These are phyloP conservation scores for Psittacula cyanocephala DNA, from an alignment of 2,113 vertebrate genomes.

Conservation along the genomic window DNA sequence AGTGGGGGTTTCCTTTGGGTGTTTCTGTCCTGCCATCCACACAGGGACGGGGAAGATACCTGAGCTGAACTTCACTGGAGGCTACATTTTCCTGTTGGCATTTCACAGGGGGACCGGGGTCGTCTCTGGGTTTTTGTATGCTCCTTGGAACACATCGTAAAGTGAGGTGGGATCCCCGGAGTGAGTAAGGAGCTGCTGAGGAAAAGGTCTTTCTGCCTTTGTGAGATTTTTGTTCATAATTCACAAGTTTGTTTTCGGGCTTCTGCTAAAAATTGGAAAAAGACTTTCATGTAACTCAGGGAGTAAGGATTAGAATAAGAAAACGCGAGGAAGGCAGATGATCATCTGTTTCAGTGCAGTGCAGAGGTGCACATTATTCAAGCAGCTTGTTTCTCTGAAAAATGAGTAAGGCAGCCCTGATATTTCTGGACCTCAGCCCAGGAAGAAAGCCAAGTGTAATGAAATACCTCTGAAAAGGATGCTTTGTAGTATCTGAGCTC, in stretches of 20 bases:
- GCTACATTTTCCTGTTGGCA: not conserved
- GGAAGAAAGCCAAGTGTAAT: slow-evolving; percentile 15
- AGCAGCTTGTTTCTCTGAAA: not conserved
- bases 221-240: not conserved
- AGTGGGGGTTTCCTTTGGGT: not conserved
- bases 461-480: slow-evolving; percentile 27
- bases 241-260: not conserved
- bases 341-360: not conserved
- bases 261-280: not conserved
- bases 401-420: not conserved
- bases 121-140: not conserved
- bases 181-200: not conserved
- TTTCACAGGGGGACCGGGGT: not conserved
- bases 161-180: not conserved
- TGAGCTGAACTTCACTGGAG: not conserved
- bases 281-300: not conserved
- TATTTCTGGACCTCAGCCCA: not conserved
- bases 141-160: not conserved
- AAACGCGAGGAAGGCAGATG: not conserved
- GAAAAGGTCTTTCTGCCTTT: not conserved
- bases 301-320: not conserved
- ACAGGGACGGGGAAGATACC: not conserved
- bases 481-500: not conserved
- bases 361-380: slow-evolving; percentile 18
- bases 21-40: not conserved